Conservation (phyloP, 2,113 vertebrate species). For the Sylvietta virens region DNA sequence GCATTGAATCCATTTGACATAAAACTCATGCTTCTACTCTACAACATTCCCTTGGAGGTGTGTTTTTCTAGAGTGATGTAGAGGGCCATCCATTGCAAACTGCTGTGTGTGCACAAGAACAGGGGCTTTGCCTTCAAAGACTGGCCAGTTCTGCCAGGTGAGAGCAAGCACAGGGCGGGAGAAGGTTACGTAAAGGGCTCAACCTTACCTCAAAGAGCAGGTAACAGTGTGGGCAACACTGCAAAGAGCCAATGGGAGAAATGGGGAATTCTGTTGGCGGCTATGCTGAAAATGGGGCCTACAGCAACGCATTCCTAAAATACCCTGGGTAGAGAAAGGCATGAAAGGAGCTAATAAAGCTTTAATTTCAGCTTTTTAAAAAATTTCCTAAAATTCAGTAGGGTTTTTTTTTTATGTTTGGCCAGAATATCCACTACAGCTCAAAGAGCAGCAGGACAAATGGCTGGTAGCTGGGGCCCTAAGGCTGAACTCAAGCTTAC, state of each 20-base stretch:
- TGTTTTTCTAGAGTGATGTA: background rate
- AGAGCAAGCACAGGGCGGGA: background rate
- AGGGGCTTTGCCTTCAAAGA: accelerated
- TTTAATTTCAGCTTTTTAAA: background rate
- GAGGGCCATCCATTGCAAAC: background rate
- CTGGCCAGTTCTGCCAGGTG: background rate
- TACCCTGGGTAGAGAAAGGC: background rate
- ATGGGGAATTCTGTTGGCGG: background rate
- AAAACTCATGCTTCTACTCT: background rate
- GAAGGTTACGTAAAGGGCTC: background rate
- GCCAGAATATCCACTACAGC: background rate
- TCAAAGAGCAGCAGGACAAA: background rate
- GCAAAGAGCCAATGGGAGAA: background rate
- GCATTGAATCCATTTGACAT: background rate
- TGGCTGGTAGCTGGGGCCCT: background rate
- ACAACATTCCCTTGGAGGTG: background rate
- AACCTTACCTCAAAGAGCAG: background rate
- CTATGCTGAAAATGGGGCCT: background rate
- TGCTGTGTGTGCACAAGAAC: accelerated
- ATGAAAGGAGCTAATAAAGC: background rate
- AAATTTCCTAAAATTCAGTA: background rate
- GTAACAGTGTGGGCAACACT: background rate
- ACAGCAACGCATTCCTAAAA: background rate
- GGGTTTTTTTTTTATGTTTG: background rate
- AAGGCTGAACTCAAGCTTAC: background rate